A percentile compares a stretch with the other conserved stretches of the same genome.
Conservation (phyloP, 1,140 invertebrate species). For the Trichomalopsis sarcophagae region DNA sequence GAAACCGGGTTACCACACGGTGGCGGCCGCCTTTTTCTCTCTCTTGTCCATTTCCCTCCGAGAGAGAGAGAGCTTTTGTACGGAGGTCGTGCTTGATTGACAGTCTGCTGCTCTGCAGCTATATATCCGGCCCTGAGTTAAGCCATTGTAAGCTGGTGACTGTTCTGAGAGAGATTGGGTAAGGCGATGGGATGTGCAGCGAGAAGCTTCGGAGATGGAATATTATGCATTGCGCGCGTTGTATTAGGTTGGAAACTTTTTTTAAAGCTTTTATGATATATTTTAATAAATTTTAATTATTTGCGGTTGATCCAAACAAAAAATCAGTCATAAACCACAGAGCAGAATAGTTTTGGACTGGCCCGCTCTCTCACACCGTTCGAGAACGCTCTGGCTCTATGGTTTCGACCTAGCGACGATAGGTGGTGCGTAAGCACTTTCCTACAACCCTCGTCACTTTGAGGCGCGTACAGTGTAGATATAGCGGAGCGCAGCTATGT, state of each 20-base stretch:
- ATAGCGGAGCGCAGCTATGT: no score
- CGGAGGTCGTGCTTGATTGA: slow-evolving; percentile 35
- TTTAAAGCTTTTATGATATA: neutral
- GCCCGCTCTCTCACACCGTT: no score
- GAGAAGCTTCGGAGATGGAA: neutral
- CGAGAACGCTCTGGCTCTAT: no score
- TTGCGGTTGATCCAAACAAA: no score
- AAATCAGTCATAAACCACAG: no score
- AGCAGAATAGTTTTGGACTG: no score
- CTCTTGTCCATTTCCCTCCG: slow-evolving; percentile 3
- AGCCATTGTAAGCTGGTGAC: neutral
- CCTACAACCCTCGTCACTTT: no score
- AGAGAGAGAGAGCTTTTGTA: slow-evolving; percentile 19
- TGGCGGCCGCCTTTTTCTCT: neutral
- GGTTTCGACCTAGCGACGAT: no score
- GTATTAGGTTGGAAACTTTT: neutral
- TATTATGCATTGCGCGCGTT: no score
- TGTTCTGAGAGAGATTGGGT: neutral
- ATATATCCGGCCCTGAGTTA: neutral
- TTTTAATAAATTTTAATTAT: no score
- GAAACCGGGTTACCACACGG: slow-evolving; percentile 42
- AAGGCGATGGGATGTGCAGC: neutral
- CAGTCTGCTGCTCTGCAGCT: neutral
- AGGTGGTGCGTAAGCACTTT: no score
- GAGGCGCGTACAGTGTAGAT: no score